These are phyloP conservation scores for Atta colombica DNA, from an alignment of 1,140 invertebrate genomes.

Conservation along the genomic window DNA sequence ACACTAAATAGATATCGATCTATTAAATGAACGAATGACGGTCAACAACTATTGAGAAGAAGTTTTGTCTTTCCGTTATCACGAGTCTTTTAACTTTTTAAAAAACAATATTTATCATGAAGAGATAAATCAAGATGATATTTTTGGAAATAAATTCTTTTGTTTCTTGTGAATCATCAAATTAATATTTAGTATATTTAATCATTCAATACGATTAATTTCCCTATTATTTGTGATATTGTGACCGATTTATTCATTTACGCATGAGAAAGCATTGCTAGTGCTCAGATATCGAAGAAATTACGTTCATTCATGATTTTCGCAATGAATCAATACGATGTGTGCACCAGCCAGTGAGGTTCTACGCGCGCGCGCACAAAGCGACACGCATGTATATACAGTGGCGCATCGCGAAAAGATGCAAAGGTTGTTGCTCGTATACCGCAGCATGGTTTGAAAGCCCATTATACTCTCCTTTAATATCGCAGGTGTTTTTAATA, in stretches of 20 bases:
- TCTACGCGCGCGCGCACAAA: conserved; percentile 40
- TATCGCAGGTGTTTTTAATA: neutral
- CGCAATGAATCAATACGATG: conserved; percentile 70
- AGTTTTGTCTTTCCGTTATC: neutral
- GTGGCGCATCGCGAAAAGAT: neutral
- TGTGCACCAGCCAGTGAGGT: conserved; percentile 45
- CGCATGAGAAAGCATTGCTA: conserved; percentile 31
- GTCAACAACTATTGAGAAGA: neutral
- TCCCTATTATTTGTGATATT: neutral
- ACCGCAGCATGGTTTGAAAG: neutral
- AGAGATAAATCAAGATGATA: neutral
- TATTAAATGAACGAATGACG: conserved; percentile 3
- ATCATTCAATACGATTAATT: neutral
- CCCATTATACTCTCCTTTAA: neutral
- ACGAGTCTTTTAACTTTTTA: neutral
- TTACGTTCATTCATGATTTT: conserved; percentile 76
- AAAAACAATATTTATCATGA: neutral
- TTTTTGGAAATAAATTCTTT: neutral
- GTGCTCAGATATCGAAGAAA: conserved; percentile 56
- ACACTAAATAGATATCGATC: conserved; percentile 6
- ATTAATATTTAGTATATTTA: neutral
- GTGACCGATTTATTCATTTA: neutral
- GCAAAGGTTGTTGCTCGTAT: conserved; percentile 43
- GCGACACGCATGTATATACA: conserved; percentile 22
- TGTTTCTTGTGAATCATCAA: neutral